Evolutionary conservation across 2,888 invertebrate species (phyloP).

Genomic region (Syrphus vitripennis): DNA sequence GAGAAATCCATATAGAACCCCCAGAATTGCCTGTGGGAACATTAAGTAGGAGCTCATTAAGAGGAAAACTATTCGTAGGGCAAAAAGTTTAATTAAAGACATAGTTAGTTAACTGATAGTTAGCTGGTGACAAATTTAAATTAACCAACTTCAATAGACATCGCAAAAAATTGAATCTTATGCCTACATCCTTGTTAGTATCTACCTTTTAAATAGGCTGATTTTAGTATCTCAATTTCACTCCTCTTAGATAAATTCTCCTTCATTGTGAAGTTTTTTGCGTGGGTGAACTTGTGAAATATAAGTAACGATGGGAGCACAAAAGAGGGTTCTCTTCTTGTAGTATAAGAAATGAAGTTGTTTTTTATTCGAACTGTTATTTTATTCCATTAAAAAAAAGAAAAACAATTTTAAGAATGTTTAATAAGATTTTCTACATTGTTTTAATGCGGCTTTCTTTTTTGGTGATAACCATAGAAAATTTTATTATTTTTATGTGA

Average conservation of each 20-base stretch:
- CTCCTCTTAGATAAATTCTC: background rate
- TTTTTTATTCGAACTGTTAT: background rate
- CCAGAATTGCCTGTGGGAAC: background rate
- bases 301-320: background rate
- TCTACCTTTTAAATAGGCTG: background rate
- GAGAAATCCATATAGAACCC: conserved; percentile 4
- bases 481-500: too few species aligned
- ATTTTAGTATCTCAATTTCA: background rate
- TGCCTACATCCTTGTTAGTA: too few species aligned
- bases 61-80: background rate
- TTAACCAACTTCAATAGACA: background rate
- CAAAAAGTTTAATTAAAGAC: background rate
- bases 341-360: background rate
- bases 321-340: background rate
- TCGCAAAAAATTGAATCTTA: too few species aligned
- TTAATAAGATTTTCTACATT: too few species aligned
- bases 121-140: background rate
- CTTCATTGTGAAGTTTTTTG: background rate
- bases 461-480: too few species aligned
- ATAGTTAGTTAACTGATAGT: background rate
- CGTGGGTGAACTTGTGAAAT: background rate
- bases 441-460: too few species aligned
- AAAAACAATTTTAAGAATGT: too few species aligned
- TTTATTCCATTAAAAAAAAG: too few species aligned
- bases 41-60: background rate